A percentile compares a stretch with the other conserved stretches of the same genome.
Evolutionary conservation across 2,888 invertebrate species (phyloP).

Genomic region (Podabrus alpinus): DNA sequence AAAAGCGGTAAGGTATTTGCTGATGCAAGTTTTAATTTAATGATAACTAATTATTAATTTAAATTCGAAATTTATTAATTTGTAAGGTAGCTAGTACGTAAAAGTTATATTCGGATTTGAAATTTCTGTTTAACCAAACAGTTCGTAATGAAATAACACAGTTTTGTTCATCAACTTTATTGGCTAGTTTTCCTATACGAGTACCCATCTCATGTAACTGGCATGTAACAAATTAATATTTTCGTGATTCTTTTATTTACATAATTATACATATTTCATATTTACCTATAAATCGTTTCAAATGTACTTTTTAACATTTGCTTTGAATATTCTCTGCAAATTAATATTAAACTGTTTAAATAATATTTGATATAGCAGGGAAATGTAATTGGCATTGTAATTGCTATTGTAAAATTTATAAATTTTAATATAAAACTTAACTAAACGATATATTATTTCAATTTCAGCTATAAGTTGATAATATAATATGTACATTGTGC

Average conservation of each 20-base stretch:
- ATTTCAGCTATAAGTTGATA: too few species aligned
- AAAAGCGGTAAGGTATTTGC: neutral
- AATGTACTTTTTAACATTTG: neutral
- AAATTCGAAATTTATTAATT: neutral
- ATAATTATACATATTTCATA: neutral
- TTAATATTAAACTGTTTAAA: neutral
- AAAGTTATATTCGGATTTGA: neutral
- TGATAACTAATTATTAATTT: neutral
- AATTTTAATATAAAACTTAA: too few species aligned
- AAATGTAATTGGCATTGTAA: too few species aligned
- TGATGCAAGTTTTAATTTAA: neutral
- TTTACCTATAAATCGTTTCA: neutral
- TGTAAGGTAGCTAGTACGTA: neutral
- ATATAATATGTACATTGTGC: too few species aligned
- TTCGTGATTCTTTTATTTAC: neutral
- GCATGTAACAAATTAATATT: neutral
- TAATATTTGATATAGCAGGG: neutral
- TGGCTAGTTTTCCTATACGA: neutral
- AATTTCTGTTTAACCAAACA: neutral
- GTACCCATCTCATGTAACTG: neutral
- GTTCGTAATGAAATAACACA: neutral
- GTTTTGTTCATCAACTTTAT: neutral
- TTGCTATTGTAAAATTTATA: too few species aligned
- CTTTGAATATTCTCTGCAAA: neutral
- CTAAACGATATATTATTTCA: too few species aligned